Conservation (phyloP, 2,797 vertebrate genomes). For the Astyanax mexicanus region DNA sequence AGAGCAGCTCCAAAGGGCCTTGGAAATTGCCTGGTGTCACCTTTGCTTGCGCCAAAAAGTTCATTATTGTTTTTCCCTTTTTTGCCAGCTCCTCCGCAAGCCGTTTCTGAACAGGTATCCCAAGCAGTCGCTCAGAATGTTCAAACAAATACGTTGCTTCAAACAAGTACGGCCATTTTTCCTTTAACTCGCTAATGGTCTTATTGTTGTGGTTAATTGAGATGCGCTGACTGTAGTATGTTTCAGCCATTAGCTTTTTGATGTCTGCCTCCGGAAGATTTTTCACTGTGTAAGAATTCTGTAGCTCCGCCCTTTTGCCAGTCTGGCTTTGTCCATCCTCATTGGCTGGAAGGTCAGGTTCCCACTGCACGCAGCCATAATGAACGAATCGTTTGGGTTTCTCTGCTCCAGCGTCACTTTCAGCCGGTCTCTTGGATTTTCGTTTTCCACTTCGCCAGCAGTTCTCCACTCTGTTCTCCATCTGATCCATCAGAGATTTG, state of each 20-base stretch:
- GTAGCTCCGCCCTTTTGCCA: conserved; percentile 6
- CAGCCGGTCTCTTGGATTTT: neutral
- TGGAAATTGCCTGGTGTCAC: neutral
- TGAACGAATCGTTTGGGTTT: neutral
- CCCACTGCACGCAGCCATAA: neutral
- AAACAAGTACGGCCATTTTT: conserved; percentile 48
- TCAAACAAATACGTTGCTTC: conserved; percentile 40
- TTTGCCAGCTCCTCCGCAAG: conserved; percentile 27
- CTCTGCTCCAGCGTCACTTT: neutral
- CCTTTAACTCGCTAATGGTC: conserved; percentile 9
- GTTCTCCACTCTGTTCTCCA: conserved; percentile 5
- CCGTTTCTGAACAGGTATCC: conserved; percentile 27
- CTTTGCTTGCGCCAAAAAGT: neutral
- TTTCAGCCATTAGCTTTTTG: conserved; percentile 38
- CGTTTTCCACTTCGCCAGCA: too few relatives aligned
- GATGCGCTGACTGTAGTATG: conserved; percentile 34
- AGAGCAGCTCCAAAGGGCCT: neutral
- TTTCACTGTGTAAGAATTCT: conserved; percentile 22
- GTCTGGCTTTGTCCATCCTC: neutral
- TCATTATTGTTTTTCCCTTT: conserved; percentile 25
- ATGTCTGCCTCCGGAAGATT: conserved; percentile 20
- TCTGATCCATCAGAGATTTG: neutral
- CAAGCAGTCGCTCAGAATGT: conserved; percentile 35
- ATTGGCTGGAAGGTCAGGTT: neutral
- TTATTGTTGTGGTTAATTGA: conserved; percentile 36